Base-by-base conservation (phyloP, 2,113 vertebrate species). In the Epinephelus lanceolatus region DNA sequence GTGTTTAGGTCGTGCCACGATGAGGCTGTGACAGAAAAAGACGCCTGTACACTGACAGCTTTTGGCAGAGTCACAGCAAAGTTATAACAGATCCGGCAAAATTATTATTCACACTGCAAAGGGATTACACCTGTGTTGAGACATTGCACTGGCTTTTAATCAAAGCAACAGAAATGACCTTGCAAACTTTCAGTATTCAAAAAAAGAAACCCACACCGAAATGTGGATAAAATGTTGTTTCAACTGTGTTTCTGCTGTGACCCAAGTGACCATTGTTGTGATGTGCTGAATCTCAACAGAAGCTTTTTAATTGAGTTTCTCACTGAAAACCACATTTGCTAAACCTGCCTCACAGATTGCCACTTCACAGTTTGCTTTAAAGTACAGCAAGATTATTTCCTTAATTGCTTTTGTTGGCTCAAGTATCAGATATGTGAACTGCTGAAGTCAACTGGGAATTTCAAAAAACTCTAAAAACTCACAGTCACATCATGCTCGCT, bases 381-480 rank as follows among this genome's bases (percentile, higher is more conserved):
- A 52, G 33, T 47, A 55, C 7, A 71, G 15, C 8, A 42, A 67
- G 7, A 63, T 30, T 0, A 0, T 45, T 60, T 21, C 11, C 2
- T 45, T 47, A 0, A 19, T 33, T 37, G 53, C 18, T 51, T 57
- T 70, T 77, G 30, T 13, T 11, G 17, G 53, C 56, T 78, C 7
- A 37, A 55, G 12, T 51, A 9, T 9, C 3, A 6, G 0, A 79
- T 19, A 3, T 66, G 25, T 65, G 25, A 42, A 21, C 12, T 47
- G 33, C 13, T 75, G 2, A 73, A 57, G 37, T 76, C 47, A 25
- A 45, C 52, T 14, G 21, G 15, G 17, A 76, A 68, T 75, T 66
- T 61, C 19, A 62, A 82, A 80, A 65, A 72, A 53, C 53, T 72
- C 40, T 52, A 30, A 60, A 89, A 82, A n/a, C 62, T 61, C 27